These are phyloP conservation scores for Drosophila antonietae DNA, from an alignment of 2,888 invertebrate genomes.

Conservation along the genomic window DNA sequence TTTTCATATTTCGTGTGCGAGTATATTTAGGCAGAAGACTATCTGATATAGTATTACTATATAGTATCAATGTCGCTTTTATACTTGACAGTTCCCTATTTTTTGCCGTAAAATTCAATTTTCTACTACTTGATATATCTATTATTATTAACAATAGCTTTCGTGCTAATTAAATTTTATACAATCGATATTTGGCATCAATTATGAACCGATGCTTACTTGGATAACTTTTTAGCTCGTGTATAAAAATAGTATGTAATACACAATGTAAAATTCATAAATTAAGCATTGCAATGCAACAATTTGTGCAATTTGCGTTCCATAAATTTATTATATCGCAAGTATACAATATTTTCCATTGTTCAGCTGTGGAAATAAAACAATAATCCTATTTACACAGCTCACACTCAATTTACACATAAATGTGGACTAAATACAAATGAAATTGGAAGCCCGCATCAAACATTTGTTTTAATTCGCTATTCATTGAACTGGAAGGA, in stretches of 20 bases:
- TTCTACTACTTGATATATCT: too few relatives aligned
- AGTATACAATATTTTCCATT: constrained; percentile 1
- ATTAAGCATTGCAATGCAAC: not conserved
- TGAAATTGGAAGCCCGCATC: constrained; percentile 39
- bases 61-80: not conserved
- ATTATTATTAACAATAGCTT: too few relatives aligned
- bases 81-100: too few relatives aligned
- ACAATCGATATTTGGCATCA: too few relatives aligned
- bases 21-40: too few relatives aligned
- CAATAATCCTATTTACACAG: constrained; percentile 1
- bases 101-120: too few relatives aligned
- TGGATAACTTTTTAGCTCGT: too few relatives aligned
- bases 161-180: too few relatives aligned
- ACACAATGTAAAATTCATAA: not conserved
- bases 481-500: constrained; percentile 56
- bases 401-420: not conserved
- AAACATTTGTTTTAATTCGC: constrained; percentile 56
- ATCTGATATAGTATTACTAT: not conserved
- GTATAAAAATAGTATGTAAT: not conserved
- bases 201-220: too few relatives aligned
- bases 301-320: not conserved
- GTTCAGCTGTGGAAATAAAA: constrained; percentile 14
- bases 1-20: too few relatives aligned
- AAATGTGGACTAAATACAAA: constrained; percentile 17
- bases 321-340: not conserved